Evolutionary conservation across 2,113 vertebrate species (phyloP).

Genomic region (Globicephala melas): DNA sequence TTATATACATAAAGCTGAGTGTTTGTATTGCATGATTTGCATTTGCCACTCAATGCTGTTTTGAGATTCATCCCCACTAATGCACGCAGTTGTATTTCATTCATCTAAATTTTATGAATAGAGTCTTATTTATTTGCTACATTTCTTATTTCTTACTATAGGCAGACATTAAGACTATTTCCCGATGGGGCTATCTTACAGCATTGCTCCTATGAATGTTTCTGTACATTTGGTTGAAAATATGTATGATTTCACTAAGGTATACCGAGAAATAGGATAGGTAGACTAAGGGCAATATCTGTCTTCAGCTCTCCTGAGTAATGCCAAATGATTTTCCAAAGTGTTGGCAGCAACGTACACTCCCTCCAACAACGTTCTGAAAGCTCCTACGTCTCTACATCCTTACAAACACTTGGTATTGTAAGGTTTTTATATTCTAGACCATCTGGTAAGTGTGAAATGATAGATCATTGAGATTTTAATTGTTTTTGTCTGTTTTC

Average conservation of each 20-base stretch:
- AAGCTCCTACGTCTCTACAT: background rate
- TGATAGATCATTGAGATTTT: background rate
- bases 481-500: background rate
- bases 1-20: background rate
- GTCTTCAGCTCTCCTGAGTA: background rate
- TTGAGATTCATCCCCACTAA: background rate
- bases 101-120: background rate
- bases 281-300: background rate
- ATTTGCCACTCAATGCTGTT: background rate
- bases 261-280: background rate
- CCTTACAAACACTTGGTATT: background rate
- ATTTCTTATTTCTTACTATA: background rate
- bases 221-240: background rate
- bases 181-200: background rate
- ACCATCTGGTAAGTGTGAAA: background rate
- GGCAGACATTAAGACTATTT: background rate
- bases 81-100: background rate
- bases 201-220: background rate
- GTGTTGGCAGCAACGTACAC: fast-evolving
- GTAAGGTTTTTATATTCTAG: background rate
- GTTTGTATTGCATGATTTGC: background rate
- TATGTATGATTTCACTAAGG: background rate
- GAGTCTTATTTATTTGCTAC: background rate
- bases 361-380: background rate
- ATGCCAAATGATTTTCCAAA: background rate